These are phyloP conservation scores for Cryptotermes secundus DNA, from an alignment of 1,140 invertebrate species.

Conservation along the genomic window DNA sequence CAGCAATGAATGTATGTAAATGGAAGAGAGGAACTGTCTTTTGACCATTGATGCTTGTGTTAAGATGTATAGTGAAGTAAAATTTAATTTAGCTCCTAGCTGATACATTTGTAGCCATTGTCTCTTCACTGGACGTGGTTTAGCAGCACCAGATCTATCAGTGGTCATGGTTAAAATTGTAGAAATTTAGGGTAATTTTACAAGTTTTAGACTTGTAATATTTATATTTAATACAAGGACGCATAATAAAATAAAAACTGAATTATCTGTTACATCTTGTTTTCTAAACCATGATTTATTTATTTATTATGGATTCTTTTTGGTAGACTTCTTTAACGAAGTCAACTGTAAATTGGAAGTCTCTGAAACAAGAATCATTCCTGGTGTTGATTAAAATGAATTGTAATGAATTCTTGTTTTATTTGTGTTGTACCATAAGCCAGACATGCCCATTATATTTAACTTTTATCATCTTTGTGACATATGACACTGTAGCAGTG, in stretches of 20 bases:
- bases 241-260: not conserved
- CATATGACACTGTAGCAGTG: too few relatives aligned
- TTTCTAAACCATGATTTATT: not conserved
- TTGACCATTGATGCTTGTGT: not conserved
- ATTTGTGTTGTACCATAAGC: not conserved
- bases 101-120: not conserved
- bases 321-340: not conserved
- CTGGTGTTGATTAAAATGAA: not conserved
- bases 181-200: not conserved
- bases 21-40: too few relatives aligned
- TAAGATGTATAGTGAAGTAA: not conserved
- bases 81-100: not conserved
- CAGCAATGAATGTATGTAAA: not conserved
- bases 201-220: not conserved
- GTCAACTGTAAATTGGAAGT: not conserved
- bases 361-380: not conserved
- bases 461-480: too few relatives aligned
- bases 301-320: not conserved
- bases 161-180: not conserved
- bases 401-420: not conserved
- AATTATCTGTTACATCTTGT: not conserved
- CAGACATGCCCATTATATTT: not conserved
- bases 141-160: not conserved
- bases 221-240: not conserved
- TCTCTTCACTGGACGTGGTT: not conserved